phyloP scores from a whole-genome alignment of 2,888 invertebrate species.

The Parthenolecanium corni region DNA sequence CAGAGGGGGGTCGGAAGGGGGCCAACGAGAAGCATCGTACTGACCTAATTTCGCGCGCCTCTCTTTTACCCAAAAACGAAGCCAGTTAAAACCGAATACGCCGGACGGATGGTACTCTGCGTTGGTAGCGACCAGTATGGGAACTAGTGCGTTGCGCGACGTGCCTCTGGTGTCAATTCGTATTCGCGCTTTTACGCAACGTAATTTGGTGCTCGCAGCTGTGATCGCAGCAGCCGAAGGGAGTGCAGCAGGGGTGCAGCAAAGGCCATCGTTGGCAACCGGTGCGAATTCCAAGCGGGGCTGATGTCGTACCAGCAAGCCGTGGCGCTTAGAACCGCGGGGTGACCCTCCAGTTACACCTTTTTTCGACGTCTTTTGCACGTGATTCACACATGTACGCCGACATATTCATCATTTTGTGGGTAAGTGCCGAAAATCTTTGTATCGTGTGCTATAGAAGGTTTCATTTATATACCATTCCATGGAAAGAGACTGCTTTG shows the following conservation, averaged over 20 bases:
- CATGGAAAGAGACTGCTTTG: too few relatives aligned
- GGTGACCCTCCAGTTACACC: slow-evolving; percentile 12
- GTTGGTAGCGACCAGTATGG: slow-evolving; percentile 23
- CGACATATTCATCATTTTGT: slow-evolving; percentile 25
- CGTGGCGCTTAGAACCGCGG: background rate
- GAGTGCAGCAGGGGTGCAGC: too few relatives aligned
- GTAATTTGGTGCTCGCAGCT: background rate
- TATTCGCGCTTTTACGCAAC: background rate
- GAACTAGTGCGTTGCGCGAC: slow-evolving; percentile 26
- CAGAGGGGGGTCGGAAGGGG: background rate
- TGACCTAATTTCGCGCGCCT: slow-evolving; percentile 22
- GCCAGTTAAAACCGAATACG: slow-evolving; percentile 21
- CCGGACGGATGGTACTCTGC: slow-evolving; percentile 10
- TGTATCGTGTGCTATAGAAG: background rate
- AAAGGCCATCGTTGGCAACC: too few relatives aligned
- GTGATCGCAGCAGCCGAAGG: background rate
- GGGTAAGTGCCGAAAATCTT: slow-evolving; percentile 4
- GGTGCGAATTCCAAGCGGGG: slow-evolving; percentile 6
- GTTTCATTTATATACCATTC: too few relatives aligned
- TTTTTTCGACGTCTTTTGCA: background rate
- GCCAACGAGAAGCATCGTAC: slow-evolving; percentile 12
- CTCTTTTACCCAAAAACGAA: background rate
- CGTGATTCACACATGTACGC: slow-evolving; percentile 22
- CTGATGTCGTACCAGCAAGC: slow-evolving; percentile 14
- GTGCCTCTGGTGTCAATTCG: slow-evolving; percentile 14